phyloP scores from a whole-genome alignment of 2,888 invertebrate species.

The Philonicus albiceps region DNA sequence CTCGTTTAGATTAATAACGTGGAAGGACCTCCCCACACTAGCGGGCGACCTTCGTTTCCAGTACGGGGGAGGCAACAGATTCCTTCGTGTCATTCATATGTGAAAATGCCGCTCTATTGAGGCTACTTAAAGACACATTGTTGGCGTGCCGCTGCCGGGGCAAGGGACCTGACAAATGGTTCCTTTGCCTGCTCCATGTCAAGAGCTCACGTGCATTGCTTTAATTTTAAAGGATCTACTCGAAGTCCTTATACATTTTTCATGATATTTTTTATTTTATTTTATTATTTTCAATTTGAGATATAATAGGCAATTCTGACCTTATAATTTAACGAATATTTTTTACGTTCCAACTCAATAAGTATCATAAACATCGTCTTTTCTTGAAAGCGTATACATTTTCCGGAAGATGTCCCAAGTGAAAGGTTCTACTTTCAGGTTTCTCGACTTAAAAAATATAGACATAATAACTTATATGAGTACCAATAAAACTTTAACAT shows the following conservation, averaged over 20 bases:
- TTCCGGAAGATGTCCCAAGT: background rate
- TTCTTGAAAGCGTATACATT: background rate
- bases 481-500: background rate
- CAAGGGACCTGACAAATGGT: background rate
- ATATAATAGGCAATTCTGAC: background rate
- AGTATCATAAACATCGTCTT: background rate
- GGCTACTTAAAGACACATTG: background rate
- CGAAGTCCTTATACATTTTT: background rate
- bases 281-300: background rate
- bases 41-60: background rate
- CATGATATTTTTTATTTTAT: background rate
- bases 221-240: background rate
- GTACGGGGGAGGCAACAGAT: background rate
- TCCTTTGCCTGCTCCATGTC: background rate
- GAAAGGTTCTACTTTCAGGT: background rate
- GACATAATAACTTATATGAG: background rate
- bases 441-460: background rate
- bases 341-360: background rate
- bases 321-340: background rate
- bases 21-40: background rate
- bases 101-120: background rate
- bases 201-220: background rate
- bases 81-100: background rate
- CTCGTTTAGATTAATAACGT: conserved; percentile 18
- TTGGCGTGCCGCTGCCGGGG: background rate